Evolutionary conservation across 2,888 invertebrate genomes (phyloP).

Genomic region (Drosophila pseudotakahashii): DNA sequence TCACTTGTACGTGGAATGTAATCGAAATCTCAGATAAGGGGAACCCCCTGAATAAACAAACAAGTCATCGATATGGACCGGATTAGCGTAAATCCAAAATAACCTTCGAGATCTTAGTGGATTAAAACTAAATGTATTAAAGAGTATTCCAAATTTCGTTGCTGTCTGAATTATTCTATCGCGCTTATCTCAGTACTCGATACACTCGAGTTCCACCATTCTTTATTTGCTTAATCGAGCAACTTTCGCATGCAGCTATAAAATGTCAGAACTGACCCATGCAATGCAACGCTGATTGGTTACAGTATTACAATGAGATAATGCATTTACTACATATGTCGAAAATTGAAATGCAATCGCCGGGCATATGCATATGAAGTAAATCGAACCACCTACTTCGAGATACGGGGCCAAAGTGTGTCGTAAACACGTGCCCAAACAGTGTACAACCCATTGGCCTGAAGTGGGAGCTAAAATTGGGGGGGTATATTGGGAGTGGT

Average conservation of each 20-base stretch:
- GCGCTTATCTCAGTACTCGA: slow-evolving; percentile 18
- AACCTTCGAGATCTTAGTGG: too few relatives aligned
- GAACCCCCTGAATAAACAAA: slow-evolving; percentile 17
- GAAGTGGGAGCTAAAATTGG: slow-evolving; percentile 16
- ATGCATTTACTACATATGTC: not conserved
- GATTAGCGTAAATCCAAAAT: not conserved
- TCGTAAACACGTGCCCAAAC: slow-evolving; percentile 23
- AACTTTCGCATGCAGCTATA: not conserved
- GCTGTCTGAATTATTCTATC: not conserved
- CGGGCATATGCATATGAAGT: slow-evolving; percentile 1
- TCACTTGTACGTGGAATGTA: slow-evolving; percentile 12
- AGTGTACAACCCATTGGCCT: slow-evolving; percentile 8
- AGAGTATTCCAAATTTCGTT: slow-evolving; percentile 1
- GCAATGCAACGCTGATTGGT: slow-evolving; percentile 2
- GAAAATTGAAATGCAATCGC: not conserved
- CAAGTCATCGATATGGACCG: slow-evolving; percentile 11
- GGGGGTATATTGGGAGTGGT: not conserved
- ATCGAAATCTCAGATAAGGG: slow-evolving; percentile 10
- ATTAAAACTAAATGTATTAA: too few relatives aligned
- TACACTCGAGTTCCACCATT: not conserved
- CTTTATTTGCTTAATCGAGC: slow-evolving; percentile 9
- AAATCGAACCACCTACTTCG: slow-evolving; percentile 4
- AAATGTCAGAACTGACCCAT: slow-evolving; percentile 19
- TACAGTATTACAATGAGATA: slow-evolving; percentile 20
- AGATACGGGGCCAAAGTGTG: slow-evolving; percentile 13